Evolutionary conservation across 2,797 vertebrate genomes (phyloP), one percentile per base, ranked within the genome.

Genomic region (Rallus crepitans): DNA sequence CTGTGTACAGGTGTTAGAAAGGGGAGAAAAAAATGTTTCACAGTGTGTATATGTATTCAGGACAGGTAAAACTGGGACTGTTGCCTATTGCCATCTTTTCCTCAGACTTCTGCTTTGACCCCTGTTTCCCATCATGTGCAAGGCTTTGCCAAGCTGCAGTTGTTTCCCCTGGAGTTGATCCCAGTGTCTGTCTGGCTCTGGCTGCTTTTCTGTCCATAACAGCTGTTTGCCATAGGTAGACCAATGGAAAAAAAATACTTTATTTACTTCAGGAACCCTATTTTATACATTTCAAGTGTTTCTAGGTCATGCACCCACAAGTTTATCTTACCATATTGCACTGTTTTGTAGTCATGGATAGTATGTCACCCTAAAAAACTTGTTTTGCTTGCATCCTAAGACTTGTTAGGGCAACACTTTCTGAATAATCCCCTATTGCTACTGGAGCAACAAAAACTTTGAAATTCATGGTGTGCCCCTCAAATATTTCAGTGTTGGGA

Each of bases 251-350:
- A 81, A 31, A 31, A 1, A 39, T 19, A 35, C n/a, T 53, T 35
- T 77, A 4, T 73, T 73, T 70, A 23, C 20, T 64, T 86, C 0
- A 0, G 13, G 17, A 80, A 42, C n/a, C 16, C 15, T 15, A 0
- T 57, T 76, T 72, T 48, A 8, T 16, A 45, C 15, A 48, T 2
- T n/a, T 66, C 10, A 47, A 9, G 4, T 31, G 37, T 90, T 89
- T 72, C 60, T 47, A 61, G 9, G 28, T 82, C 28, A 11, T 13
- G 23, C 9, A 3, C 9, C 21, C 37, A n/a, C 6, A 42, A 77
- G 40, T 52, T 66, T 39, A 12, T 47, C 56, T 53, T 61, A 55
- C 50, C 61, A 1, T 11, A 27, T 69, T 53, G 17, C 28, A 8
- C 19, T 47, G 13, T 82, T 90, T 45, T 19, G 42, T 45, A 45